phyloP scores from a whole-genome alignment of 2,113 vertebrate genomes.

The Cebus imitator region DNA sequence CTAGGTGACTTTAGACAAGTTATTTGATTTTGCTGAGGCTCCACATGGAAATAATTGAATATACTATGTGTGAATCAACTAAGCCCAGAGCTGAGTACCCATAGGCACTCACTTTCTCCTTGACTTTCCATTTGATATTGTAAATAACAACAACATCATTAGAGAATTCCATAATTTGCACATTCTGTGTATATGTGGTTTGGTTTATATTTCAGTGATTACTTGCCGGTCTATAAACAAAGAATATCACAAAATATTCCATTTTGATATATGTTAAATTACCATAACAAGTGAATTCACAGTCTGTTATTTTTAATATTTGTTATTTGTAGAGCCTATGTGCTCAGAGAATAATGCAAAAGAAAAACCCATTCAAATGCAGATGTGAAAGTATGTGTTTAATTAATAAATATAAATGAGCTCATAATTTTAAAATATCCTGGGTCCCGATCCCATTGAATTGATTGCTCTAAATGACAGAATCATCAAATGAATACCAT shows the following conservation, averaged over 20 bases:
- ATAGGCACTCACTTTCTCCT: neutral
- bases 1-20: neutral
- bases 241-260: conserved; percentile 41
- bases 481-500: neutral
- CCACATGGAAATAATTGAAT: neutral
- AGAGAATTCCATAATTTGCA: conserved; percentile 49
- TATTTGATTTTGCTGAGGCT: neutral
- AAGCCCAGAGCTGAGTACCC: neutral
- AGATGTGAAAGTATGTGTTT: neutral
- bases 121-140: neutral
- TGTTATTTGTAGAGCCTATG: conserved; percentile 9
- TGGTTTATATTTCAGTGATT: conserved; percentile 47
- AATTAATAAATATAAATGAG: conserved; percentile 24
- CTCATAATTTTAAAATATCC: conserved; percentile 11
- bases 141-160: conserved; percentile 26
- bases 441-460: neutral
- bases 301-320: conserved; percentile 48
- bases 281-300: neutral
- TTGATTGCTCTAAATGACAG: neutral
- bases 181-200: conserved; percentile 6
- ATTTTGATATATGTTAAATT: conserved; percentile 14
- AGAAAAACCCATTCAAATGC: neutral
- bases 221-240: conserved; percentile 14
- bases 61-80: neutral
- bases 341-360: neutral